phyloP scores from a whole-genome alignment of 2,113 vertebrate species.

The Prunella himalayana region DNA sequence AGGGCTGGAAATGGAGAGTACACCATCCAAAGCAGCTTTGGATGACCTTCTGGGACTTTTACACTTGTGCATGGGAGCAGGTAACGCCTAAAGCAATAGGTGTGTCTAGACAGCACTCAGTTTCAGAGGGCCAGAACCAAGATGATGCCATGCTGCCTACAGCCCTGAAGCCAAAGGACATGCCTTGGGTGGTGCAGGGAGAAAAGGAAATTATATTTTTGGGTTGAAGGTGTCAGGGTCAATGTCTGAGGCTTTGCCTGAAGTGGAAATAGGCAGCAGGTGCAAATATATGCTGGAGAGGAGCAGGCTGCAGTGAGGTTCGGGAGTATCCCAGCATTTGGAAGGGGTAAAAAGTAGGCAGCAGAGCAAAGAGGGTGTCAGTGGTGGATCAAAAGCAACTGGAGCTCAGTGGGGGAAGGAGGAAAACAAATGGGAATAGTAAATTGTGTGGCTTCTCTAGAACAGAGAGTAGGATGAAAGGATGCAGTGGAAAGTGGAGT shows the following conservation, averaged over 20 bases:
- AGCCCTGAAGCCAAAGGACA: background rate
- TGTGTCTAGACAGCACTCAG: background rate
- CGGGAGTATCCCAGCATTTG: background rate
- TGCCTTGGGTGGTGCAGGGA: background rate
- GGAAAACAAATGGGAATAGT: background rate
- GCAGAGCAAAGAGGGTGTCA: background rate
- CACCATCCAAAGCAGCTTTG: background rate
- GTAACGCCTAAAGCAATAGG: background rate
- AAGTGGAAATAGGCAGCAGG: background rate
- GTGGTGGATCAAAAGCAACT: background rate
- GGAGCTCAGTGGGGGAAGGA: background rate
- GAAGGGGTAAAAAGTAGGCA: background rate
- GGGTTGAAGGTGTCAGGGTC: background rate
- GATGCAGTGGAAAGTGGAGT: background rate
- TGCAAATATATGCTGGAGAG: background rate
- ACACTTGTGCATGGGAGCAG: background rate
- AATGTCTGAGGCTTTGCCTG: background rate
- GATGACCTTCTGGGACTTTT: background rate
- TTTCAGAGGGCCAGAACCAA: background rate
- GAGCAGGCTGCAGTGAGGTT: background rate
- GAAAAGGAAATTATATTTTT: background rate
- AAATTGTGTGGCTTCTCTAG: background rate
- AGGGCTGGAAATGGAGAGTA: background rate
- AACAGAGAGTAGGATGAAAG: background rate
- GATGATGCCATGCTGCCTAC: background rate